These are phyloP conservation scores for Argyresthia albistria DNA, from an alignment of 2,888 invertebrate species.

Conservation along the genomic window DNA sequence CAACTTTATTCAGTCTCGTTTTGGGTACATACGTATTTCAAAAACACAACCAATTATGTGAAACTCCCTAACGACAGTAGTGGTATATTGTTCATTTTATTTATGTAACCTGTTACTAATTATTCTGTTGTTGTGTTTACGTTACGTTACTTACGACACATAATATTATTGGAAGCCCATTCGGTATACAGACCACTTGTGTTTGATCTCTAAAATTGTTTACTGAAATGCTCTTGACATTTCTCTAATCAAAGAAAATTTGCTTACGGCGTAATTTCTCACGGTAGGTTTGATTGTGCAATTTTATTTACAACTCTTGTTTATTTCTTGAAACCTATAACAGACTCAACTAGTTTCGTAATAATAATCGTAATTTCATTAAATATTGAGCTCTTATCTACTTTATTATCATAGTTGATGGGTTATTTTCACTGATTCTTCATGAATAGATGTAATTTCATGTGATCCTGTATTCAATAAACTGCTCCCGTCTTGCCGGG, in stretches of 20 bases:
- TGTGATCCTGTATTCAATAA: no score
- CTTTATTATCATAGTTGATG: no score
- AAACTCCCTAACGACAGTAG: no score
- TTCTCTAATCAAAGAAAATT: slow-evolving; percentile 7
- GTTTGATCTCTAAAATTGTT: slow-evolving; percentile 9
- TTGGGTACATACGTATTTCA: background rate
- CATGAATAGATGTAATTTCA: no score
- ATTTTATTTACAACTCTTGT: background rate
- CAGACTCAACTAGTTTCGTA: background rate
- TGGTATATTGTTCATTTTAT: background rate
- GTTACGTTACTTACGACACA: background rate
- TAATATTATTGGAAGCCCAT: slow-evolving; percentile 4
- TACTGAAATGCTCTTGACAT: slow-evolving; percentile 6
- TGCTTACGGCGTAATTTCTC: slow-evolving; percentile 2
- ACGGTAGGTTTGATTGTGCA: background rate
- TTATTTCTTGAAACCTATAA: background rate
- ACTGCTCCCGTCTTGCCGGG: no score
- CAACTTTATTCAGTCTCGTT: background rate
- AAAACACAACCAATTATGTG: no score
- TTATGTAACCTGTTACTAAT: no score
- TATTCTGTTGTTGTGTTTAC: background rate
- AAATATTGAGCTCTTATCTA: background rate
- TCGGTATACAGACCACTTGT: slow-evolving; percentile 4
- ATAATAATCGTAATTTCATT: background rate
- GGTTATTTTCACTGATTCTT: no score